phyloP scores from a whole-genome alignment of 2,797 vertebrate genomes.

The Pteronotus mesoamericanus region DNA sequence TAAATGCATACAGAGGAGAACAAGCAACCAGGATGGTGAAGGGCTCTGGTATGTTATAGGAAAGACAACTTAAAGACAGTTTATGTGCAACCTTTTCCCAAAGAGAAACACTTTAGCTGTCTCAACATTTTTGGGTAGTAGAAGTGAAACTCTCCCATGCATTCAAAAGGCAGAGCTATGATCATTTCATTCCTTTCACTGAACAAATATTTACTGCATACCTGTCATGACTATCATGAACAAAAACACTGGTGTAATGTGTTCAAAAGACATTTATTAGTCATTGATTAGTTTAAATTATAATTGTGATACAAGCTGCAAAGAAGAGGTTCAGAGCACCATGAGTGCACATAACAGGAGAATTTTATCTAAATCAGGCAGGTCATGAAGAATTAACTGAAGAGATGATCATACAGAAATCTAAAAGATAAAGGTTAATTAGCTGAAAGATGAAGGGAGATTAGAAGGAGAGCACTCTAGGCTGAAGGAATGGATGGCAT shows the following conservation, averaged over 20 bases:
- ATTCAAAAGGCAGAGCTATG: not conserved
- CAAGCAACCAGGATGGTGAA: not conserved
- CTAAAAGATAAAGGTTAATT: conserved; percentile 21
- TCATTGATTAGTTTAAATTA: not conserved
- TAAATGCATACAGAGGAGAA: not conserved
- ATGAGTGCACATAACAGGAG: not conserved
- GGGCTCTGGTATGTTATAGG: not conserved
- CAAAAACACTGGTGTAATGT: not conserved
- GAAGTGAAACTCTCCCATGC: not conserved
- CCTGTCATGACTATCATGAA: not conserved
- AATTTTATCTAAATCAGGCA: not conserved
- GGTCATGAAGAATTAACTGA: not conserved
- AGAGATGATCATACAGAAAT: not conserved
- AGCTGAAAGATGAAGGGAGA: not conserved
- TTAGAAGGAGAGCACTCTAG: not conserved
- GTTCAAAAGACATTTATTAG: not conserved
- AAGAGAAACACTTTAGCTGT: not conserved
- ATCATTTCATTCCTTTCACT: not conserved
- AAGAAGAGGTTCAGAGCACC: not conserved
- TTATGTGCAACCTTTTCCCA: not conserved
- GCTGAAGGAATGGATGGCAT: not conserved
- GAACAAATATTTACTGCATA: not conserved
- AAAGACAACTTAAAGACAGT: not conserved
- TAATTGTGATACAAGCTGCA: not conserved
- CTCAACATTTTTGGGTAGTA: not conserved